Evolutionary conservation across 92 coral and sea anemone species (phyloP), one percentile per base, ranked within the genome.

Genomic region (Umimayanthus kanabou): DNA sequence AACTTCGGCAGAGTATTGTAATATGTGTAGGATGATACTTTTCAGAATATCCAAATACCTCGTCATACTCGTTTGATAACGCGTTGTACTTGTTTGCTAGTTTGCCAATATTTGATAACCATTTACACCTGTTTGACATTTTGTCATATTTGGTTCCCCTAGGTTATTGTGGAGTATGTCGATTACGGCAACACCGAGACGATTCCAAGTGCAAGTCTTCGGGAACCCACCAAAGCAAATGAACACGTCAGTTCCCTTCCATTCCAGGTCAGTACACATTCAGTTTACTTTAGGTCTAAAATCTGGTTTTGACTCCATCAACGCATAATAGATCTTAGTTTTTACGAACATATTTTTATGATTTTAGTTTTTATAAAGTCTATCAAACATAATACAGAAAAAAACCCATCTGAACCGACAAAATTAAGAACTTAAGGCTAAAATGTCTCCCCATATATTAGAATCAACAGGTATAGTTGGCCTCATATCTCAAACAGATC

Each of bases 121-220:
- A n/a, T 65, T 58, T 18, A 42, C 39, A 20, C 22, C 18, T 39
- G 33, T 80, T 55, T 86, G 16, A 55, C 23, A 67, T 3, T 20
- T 40, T 49, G 53, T 58, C n/a, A 18, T 25, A 22, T 30, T 18
- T 79, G 18, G 13, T 20, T 74, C 23, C 9, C 42, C 23, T 73
- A 93, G 96, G 95, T 94, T 14, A 92, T 93, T 73, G 98, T 96
- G 1, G 92, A 93, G 84, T 96, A 90, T 83, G 98, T 96, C 13
- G 98, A 96, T 84, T 96, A 92, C 58, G 98, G 98, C 22, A 93
- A 96, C 79, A 88, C 86, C 8, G 98, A 96, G 85, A 76, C 80
- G 0, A 80, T 96, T n/a, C 88, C 93, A 5, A 43, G 84, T 33
- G 84, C 98, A 5, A 92, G 91, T 16, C 83, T 96, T 20, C 94